phyloP scores from a whole-genome alignment of 2,888 invertebrate genomes.

The Melipona bicolor region DNA sequence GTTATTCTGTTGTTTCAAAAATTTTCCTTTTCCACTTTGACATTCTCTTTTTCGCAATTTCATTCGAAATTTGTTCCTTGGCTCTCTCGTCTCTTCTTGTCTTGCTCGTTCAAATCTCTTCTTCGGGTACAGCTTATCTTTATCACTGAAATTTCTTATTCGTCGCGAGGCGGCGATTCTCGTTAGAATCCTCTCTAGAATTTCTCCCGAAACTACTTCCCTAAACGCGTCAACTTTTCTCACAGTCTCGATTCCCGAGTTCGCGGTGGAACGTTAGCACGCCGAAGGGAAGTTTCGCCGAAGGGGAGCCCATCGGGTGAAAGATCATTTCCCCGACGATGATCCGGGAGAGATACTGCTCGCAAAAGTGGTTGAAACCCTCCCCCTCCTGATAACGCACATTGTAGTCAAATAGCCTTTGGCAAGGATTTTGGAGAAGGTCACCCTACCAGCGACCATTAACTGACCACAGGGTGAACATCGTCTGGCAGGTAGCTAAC shows the following conservation, averaged over 20 bases:
- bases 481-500: background rate
- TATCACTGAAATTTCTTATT: background rate
- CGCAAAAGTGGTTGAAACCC: background rate
- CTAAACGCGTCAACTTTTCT: background rate
- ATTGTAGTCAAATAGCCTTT: slow-evolving; percentile 1
- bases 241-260: background rate
- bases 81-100: background rate
- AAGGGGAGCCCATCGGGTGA: background rate
- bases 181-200: background rate
- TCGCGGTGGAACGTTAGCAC: background rate
- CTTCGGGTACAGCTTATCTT: background rate
- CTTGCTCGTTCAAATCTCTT: background rate
- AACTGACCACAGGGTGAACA: background rate
- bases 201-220: background rate
- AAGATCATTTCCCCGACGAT: background rate
- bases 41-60: background rate
- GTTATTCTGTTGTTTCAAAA: too few relatives aligned
- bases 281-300: background rate
- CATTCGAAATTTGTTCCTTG: background rate
- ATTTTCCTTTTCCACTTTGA: too few relatives aligned
- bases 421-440: background rate
- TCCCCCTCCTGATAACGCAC: background rate
- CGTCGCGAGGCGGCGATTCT: background rate
- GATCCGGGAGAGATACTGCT: background rate
- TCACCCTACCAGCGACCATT: background rate